Percentiles rank a stretch among this genome's conserved stretches.
Evolutionary conservation across 2,113 vertebrate genomes (phyloP).

Genomic region (Lophius piscatorius): DNA sequence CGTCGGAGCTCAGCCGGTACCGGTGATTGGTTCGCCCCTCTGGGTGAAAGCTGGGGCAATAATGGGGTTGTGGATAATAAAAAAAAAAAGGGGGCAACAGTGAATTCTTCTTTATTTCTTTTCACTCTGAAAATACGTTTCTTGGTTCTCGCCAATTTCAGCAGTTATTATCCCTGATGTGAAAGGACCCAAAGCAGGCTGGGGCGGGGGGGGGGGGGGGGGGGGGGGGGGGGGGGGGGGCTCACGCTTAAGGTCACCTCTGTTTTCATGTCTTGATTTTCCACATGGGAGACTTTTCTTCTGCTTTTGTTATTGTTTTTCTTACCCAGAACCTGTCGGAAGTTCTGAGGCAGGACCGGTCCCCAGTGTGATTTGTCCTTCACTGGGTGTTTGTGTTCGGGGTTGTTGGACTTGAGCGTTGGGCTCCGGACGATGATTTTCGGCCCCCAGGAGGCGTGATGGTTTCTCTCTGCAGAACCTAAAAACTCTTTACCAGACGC

Average conservation of each 20-base stretch:
- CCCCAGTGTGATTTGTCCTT: slow-evolving; percentile 40
- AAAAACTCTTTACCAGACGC: slow-evolving; percentile 32
- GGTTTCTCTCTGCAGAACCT: slow-evolving; percentile 11
- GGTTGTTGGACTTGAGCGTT: slow-evolving; percentile 30
- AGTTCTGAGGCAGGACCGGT: slow-evolving; percentile 7
- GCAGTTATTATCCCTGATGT: slow-evolving; percentile 7
- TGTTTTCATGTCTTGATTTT: slow-evolving; percentile 23
- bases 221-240: too few species aligned
- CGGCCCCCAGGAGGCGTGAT: slow-evolving; percentile 29
- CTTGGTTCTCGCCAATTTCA: slow-evolving; percentile 17
- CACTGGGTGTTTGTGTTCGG: slow-evolving; percentile 31
- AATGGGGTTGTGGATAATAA: not conserved
- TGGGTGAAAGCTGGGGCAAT: too few species aligned
- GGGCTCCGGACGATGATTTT: slow-evolving; percentile 37
- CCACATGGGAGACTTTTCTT: slow-evolving; percentile 13
- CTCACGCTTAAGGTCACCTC: slow-evolving; percentile 26
- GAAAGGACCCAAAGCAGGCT: slow-evolving; percentile 3
- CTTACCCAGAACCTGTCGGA: too few species aligned
- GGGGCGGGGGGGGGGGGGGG: too few species aligned
- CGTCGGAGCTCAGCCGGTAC: too few species aligned
- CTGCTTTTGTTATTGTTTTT: too few species aligned
- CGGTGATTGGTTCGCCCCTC: too few species aligned
- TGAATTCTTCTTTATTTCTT: slow-evolving; percentile 11
- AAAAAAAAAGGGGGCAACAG: not conserved
- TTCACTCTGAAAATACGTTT: too few species aligned